Evolutionary conservation across 2,888 invertebrate genomes (phyloP), one percentile per base, ranked within the genome.

Genomic region (Tetheella fluctuosa): DNA sequence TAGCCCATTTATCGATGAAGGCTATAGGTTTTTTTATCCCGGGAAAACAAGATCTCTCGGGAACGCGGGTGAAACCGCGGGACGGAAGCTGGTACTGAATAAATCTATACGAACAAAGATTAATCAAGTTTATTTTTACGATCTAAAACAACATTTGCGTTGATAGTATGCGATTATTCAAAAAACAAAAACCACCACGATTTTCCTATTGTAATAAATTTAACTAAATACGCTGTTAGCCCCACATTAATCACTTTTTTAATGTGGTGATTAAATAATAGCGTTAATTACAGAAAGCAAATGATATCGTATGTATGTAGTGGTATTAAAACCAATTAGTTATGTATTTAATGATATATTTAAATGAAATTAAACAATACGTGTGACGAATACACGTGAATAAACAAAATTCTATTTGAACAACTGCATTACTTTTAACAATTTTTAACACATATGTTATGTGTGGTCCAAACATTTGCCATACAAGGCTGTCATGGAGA

Each of bases 121-220:
- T n/a, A 10, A 20, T 48, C 20, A 48, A 48, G n/a, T 48, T 48
- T 48, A 48, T 48, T 48, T 13, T 48, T 48, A 48, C 17, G 48
- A 20, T 13, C 13, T 2, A 34, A 13, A 34, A 34, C 13, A 13
- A 12, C 34, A 34, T 34, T 17, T 48, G 20, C 17, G 15, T 42
- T 42, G 17, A 42, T 17, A 42, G 17, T 17, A 42, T 42, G 42
- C 42, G 15, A 17, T 42, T 17, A 30, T 30, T 30, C 0, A 10
- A 7, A 30, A 30, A 8, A 1, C 10, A 13, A 34, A 34, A 34
- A 34, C 2, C 13, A 7, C 13, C 13, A 34, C 34, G 34, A 13
- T 13, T 13, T 34, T 13, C 7, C 34, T 34, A 13, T 34, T 2
- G 13, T 30, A n/a, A 17, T 17, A 4, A 7, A 15, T 42, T n/a